phyloP scores from a whole-genome alignment of 2,888 invertebrate species.

The Rhingia rostrata region DNA sequence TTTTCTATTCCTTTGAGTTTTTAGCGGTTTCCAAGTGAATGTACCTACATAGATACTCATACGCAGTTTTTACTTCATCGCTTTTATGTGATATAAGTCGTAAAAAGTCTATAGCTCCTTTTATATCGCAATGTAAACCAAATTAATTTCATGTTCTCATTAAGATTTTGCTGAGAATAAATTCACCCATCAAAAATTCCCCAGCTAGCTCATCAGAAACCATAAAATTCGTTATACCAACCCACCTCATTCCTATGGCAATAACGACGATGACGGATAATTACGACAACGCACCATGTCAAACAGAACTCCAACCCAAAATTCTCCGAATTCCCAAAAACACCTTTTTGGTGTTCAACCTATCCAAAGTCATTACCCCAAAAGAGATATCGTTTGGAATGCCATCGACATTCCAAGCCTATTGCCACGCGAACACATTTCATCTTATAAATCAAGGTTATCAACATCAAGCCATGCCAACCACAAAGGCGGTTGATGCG shows the following conservation, averaged over 20 bases:
- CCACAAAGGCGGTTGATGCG: slow-evolving; percentile 46
- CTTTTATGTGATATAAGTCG: slow-evolving; percentile 31
- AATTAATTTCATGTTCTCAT: slow-evolving; percentile 38
- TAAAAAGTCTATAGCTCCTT: slow-evolving; percentile 8
- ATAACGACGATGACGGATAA: slow-evolving; percentile 5
- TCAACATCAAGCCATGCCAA: slow-evolving; percentile 47
- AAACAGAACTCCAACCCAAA: slow-evolving; percentile 8
- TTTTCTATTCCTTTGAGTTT: slow-evolving; percentile 13
- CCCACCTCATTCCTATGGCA: neutral
- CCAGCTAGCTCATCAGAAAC: slow-evolving; percentile 42
- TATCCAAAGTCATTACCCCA: slow-evolving; percentile 61
- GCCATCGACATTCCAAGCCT: slow-evolving; percentile 40
- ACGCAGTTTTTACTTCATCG: slow-evolving; percentile 34
- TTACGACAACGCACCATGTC: neutral
- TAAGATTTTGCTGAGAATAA: slow-evolving; percentile 30
- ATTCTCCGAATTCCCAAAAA: slow-evolving; percentile 50
- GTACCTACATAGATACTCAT: slow-evolving; percentile 2
- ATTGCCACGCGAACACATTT: slow-evolving; percentile 5
- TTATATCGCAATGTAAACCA: slow-evolving; percentile 8
- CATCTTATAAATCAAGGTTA: slow-evolving; percentile 54
- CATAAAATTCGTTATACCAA: slow-evolving; percentile 51
- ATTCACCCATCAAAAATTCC: slow-evolving; percentile 29
- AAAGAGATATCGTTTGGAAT: slow-evolving; percentile 37
- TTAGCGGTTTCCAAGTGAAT: slow-evolving; percentile 18
- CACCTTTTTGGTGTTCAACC: slow-evolving; percentile 62